Evolutionary conservation across 2,888 invertebrate species (phyloP), one percentile per base, ranked within the genome.

Genomic region (Thalpophila matura): DNA sequence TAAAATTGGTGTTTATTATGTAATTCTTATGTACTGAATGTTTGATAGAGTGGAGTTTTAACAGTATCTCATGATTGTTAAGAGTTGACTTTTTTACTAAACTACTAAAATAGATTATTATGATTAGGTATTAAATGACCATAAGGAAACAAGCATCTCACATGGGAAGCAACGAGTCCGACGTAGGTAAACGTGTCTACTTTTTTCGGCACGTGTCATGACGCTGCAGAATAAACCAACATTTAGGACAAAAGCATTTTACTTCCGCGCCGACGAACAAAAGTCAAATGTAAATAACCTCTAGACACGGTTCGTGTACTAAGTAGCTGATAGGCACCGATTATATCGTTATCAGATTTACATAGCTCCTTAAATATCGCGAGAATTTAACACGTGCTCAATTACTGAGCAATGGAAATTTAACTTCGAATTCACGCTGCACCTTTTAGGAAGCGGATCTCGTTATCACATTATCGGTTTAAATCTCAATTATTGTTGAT

Each of bases 221-320:
- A 47, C 29, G 43, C 63, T 66, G 74, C 73, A 79, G 77, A 77
- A 79, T 81, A 42, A 69, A 64, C 84, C 89, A 86, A 84, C 84
- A 82, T 89, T 90, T 89, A 88, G 86, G 89, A 92, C 89, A 89
- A 89, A 88, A 88, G 86, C 82, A 87, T 87, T 86, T 87, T 84
- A 92, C 94, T 95, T 95, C 94, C 94, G 94, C 82, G 80, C 85
- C 81, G 83, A 82, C 87, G 89, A 84, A 88, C 88, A 88, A 94
- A 94, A 94, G 94, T 94, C 94, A 94, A 92, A 93, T 93, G 94
- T 94, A 92, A 95, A 94, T 87, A 95, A 94, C 94, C 93, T 94
- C 88, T 89, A 87, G 85, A 79, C 82, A 81, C 83, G 84, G 82
- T 77, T 77, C 86, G 83, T 81, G 84, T 85, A 88, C 86, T 84